A percentile compares a stretch with the other conserved stretches of the same genome.
These are phyloP conservation scores for Troides aeacus DNA, from an alignment of 2,888 invertebrate genomes.

Conservation along the genomic window DNA sequence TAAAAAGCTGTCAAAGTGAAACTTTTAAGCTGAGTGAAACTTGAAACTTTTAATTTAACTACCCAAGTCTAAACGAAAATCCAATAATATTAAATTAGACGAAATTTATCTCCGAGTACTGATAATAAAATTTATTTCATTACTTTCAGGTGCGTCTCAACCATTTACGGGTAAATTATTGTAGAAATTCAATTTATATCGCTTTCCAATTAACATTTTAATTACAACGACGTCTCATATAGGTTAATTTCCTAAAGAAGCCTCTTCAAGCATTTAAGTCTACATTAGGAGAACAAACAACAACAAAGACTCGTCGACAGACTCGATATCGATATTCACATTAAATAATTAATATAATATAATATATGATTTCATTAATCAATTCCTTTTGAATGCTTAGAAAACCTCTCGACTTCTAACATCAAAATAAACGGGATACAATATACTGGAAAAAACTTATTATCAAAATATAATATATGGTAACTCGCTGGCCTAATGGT, in stretches of 20 bases:
- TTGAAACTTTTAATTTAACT: constrained; percentile 15
- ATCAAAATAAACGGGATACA: no score
- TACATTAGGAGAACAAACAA: no score
- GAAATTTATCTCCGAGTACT: constrained; percentile 3
- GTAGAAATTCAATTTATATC: background rate
- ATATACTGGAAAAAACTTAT: no score
- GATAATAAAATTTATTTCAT: constrained; percentile 15
- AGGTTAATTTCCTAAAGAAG: background rate
- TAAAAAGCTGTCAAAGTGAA: background rate
- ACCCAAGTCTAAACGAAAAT: constrained; percentile 12
- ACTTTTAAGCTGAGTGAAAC: constrained; percentile 8
- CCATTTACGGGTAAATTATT: background rate
- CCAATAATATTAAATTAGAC: constrained; percentile 12
- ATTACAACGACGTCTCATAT: background rate
- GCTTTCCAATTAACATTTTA: background rate
- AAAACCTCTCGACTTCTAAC: no score
- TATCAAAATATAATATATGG: no score
- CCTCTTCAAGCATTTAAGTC: background rate
- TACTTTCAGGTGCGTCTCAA: background rate
- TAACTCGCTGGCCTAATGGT: no score
- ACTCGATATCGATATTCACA: no score
- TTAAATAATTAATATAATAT: no score
- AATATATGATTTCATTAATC: no score
- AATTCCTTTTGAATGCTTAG: no score
- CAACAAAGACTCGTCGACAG: no score